A percentile compares a stretch with the other conserved stretches of the same genome.
Conservation (phyloP, 2,113 vertebrate species). For the Cinclus mexicanus region DNA sequence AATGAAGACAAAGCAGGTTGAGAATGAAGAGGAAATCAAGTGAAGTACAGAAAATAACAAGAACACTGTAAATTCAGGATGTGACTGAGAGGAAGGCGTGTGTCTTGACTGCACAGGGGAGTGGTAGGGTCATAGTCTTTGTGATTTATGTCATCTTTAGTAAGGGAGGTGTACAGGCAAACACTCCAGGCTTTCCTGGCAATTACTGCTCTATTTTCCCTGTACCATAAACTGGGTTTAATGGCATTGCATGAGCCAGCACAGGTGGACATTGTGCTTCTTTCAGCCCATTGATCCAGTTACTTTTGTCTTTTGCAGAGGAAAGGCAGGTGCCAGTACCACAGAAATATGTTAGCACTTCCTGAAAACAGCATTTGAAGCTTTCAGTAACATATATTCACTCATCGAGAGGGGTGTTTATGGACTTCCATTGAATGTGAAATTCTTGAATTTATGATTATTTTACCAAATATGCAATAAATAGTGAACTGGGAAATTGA, state of each 20-base stretch:
- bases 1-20: background rate
- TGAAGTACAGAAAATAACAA: background rate
- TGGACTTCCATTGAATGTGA: background rate
- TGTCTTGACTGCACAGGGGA: background rate
- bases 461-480: background rate
- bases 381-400: background rate
- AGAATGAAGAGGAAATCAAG: background rate
- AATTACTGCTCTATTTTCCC: background rate
- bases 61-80: background rate
- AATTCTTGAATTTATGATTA: background rate
- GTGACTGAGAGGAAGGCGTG: rapidly evolving
- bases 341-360: background rate
- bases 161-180: background rate
- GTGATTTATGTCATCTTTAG: rapidly evolving
- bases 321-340: background rate
- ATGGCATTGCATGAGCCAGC: rapidly evolving
- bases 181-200: background rate
- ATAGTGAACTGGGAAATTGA: background rate
- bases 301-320: background rate
- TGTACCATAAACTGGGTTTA: background rate
- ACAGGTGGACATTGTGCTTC: background rate
- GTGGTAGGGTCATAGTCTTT: background rate
- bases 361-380: background rate
- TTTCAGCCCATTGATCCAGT: background rate
- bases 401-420: background rate